Base-by-base conservation (phyloP, 1,140 invertebrate species). In the Drosophila orena region DNA sequence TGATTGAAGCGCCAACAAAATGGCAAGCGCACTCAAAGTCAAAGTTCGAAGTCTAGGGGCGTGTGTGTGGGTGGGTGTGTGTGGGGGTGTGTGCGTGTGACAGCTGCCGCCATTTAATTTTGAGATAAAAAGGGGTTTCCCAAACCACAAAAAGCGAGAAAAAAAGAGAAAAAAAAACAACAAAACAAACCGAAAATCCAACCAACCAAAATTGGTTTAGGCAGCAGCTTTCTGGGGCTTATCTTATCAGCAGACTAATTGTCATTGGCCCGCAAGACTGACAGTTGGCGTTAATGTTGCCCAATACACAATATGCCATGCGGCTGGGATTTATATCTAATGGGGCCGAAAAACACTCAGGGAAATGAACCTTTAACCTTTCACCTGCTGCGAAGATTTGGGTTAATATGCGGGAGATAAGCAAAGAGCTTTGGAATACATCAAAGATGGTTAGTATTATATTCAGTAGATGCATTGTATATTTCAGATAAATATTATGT, bases 81-180 rank as follows among this genome's bases (percentile, higher is more conserved):
- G 57, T 52, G 58, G 64, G 68, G 60, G 81, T 15, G 38, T 20
- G 24, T 85, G 60, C 56, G 59, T 68, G 64, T 61, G 83, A 88
- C 83, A 88, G 84, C 79, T 88, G 83, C 71, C 79, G 76, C 83
- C 83, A 88, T 89, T 89, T 89, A 77, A 83, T 83, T 86, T 81
- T 75, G 64, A 72, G 77, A 85, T 68, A 85, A 68, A 88, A 86
- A 88, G 80, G 77, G 74, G 81, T 50, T 62, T 38, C 15, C 30
- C 34, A 34, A 34, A 27, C 47, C 22, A 40, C n/a, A 53, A 37
- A 38, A 65, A 4, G 17, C n/a, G n/a, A n/a, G 17, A 17, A 17
- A 17, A 17, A 17, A 17, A 17, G n/a, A n/a, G n/a, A 27, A 43
- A 15, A n/a, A 50, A 20, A 30, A 7, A 30, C 10, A 46, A 30